Base-by-base conservation (phyloP, 2,797 vertebrate species). In the Tragelaphus oryx region DNA sequence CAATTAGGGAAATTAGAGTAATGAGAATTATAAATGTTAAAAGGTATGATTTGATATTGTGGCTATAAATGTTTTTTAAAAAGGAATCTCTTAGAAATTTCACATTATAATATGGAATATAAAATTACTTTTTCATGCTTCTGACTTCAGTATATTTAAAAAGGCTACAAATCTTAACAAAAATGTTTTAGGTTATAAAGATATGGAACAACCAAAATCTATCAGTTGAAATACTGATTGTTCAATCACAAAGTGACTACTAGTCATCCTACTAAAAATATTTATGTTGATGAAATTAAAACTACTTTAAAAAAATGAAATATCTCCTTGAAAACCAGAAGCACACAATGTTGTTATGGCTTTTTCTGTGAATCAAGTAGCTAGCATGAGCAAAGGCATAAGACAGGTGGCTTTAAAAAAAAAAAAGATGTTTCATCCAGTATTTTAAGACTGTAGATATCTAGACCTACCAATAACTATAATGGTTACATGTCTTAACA, bases 361-460 rank as follows among this genome's bases (percentile, higher is more conserved):
- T 57, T 52, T 92, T 81, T 85, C 57, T 93, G 37, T 94, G 59
- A 95, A 62, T 76, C n/a, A 93, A 88, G 82, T 37, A 86, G 48
- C 50, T 84, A 92, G 60, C 26, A 94, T 3, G 20, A 80, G 30
- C 54, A 89, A 93, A 83, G 17, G 28, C 16, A 50, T 7, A 46
- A 6, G 41, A 89, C 26, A 87, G 4, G 8, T 52, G 9, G 9
- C 52, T 59, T 13, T 46, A 74, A 74, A 87, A 68, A 76, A 26
- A 84, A 68, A 81, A 62, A 37, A 48, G 24, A 9, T 33, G 28
- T 2, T 48, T 50, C 44, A 95, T 62, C 9, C 37, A 79, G 33
- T 60, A 65, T 6, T 94, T 78, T 44, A 59, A 41, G 48, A 94
- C 76, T 41, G 14, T 2, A 93, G 46, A 50, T 62, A 33, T 85